Evolutionary conservation across 2,797 vertebrate species (phyloP).

Genomic region (Acanthurus tractus): DNA sequence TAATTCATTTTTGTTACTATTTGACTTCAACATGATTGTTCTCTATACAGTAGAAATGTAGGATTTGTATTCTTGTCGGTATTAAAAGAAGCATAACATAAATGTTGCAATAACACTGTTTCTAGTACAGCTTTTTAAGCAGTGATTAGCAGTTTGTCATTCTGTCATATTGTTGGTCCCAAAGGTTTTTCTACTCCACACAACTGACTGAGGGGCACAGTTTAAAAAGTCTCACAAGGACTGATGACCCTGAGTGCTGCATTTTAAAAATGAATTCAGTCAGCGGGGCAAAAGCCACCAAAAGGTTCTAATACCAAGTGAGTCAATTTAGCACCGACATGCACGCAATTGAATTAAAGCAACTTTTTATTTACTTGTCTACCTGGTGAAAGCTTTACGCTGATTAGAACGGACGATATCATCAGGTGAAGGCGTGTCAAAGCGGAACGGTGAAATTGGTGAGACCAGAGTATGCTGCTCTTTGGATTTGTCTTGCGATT

Average conservation of each 20-base stretch:
- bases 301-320: conserved; percentile 6
- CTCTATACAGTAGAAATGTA: not conserved
- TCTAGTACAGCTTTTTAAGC: not conserved
- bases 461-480: conserved; percentile 76
- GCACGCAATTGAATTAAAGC: not conserved
- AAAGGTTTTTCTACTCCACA: conserved; percentile 6
- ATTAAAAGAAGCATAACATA: conserved; percentile 5
- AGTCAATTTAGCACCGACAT: conserved; percentile 26
- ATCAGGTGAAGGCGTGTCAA: conserved; percentile 95
- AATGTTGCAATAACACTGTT: conserved; percentile 1
- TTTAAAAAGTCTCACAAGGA: conserved; percentile 20
- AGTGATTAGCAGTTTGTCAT: not conserved
- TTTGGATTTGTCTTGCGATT: conserved; percentile 83
- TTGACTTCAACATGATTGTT: conserved; percentile 7
- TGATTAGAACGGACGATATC: conserved; percentile 94
- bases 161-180: conserved; percentile 39
- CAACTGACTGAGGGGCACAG: conserved; percentile 2
- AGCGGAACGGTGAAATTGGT: conserved; percentile 90
- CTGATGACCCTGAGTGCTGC: conserved; percentile 10
- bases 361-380: conserved; percentile 47
- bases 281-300: not conserved
- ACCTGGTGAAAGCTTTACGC: conserved; percentile 92
- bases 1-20: not conserved
- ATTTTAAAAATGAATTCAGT: conserved; percentile 16
- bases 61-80: not conserved